phyloP scores from a whole-genome alignment of 1,140 invertebrate species.

The Diplogasteroides magnus region DNA sequence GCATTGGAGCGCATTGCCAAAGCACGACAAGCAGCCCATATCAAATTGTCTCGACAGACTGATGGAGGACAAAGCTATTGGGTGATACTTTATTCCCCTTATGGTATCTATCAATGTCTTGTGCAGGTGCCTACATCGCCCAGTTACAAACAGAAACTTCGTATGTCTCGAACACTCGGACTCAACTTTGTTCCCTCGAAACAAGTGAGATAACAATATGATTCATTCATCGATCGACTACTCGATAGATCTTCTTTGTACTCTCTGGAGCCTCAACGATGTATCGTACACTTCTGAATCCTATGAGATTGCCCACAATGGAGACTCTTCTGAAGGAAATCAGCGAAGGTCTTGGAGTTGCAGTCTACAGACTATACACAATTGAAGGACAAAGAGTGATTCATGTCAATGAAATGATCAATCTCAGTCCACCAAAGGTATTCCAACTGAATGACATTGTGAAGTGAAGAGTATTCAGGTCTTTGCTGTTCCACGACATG shows the following conservation, averaged over 20 bases:
- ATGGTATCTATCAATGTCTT: background rate
- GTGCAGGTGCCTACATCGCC: background rate
- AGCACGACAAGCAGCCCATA: slow-evolving; percentile 21
- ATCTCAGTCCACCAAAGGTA: background rate
- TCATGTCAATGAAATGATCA: background rate
- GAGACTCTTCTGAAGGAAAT: background rate
- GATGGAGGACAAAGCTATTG: slow-evolving; percentile 25
- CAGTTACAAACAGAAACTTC: background rate
- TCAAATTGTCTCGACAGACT: slow-evolving; percentile 1
- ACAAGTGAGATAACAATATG: too few relatives aligned
- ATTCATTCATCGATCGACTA: background rate
- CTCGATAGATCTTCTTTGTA: background rate
- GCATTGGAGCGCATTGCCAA: slow-evolving; percentile 42
- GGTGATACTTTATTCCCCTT: slow-evolving; percentile 2
- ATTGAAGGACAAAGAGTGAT: background rate
- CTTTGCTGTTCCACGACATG: background rate
- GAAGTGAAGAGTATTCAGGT: background rate
- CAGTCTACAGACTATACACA: background rate
- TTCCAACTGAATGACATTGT: background rate
- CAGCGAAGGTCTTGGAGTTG: background rate
- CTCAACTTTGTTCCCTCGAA: background rate
- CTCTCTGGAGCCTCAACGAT: background rate
- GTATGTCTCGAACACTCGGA: background rate
- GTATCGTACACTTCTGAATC: background rate
- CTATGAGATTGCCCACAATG: background rate